Base-by-base conservation (phyloP, 2,888 invertebrate species). In the Andrena fulva region DNA sequence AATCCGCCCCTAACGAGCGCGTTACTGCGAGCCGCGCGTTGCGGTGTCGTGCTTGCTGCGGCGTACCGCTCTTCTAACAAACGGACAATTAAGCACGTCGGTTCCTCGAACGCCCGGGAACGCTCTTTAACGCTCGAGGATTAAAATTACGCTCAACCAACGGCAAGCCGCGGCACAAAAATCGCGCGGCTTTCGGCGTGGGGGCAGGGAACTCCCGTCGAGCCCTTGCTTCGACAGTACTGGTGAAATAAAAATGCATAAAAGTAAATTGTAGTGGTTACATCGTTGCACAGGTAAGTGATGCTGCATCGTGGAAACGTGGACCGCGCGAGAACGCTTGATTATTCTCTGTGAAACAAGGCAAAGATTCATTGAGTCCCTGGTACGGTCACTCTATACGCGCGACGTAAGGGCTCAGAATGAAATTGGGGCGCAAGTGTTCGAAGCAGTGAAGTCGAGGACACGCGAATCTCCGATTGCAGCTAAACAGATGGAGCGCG, bases 1-100 rank as follows among this genome's bases (percentile, higher is more conserved):
- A 42, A 87, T 84, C 73, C 75, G 62, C 69, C 60, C 27, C 75
- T 89, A 86, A 86, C 82, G 85, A 85, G 81, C 69, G 67, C 54
- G 67, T 78, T 76, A 69, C 35, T 31, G 42, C 31, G 35, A 52
- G 59, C 73, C 75, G 63, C 63, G 54, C n/a, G 70, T 50, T 72
- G 74, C 73, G 75, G 77, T 71, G 50, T 27, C 71, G 69, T 63
- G 59, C 50, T 52, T 50, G 63, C 78, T 72, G 76, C 69, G n/a
- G n/a, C 52, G 33, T 35, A 33, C 68, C 60, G 54, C 63, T 73
- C 20, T 72, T 76, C 35, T 67, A 77, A 77, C 70, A 86, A 85
- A 85, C 66, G 77, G 74, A 85, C 82, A 80, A 87, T 74, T 74
- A 78, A 75, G 33, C 76, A 20, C 54, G 20, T 42, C 31, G 54